phyloP scores from a whole-genome alignment of 2,888 invertebrate genomes.

The Pedicia rivosa region DNA sequence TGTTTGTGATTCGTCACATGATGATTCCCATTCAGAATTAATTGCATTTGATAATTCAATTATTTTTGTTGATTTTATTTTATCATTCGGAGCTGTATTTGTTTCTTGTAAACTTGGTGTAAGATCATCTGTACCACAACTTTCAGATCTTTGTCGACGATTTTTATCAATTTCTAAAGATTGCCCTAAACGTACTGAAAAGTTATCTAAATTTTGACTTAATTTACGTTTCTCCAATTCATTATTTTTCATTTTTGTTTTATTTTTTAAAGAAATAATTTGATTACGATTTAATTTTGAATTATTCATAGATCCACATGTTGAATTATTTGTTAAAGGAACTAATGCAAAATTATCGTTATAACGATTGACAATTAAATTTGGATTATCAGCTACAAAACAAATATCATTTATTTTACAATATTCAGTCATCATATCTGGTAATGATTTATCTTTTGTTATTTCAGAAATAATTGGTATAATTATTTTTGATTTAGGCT shows the following conservation, averaged over 20 bases:
- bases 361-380: constrained; percentile 27
- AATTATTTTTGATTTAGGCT: no score
- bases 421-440: neutral
- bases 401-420: constrained; percentile 3
- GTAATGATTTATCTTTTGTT: neutral
- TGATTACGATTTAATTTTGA: no score
- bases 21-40: constrained; percentile 30
- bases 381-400: constrained; percentile 24
- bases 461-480: no score
- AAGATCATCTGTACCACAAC: no score
- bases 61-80: no score
- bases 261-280: neutral
- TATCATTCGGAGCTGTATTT: no score
- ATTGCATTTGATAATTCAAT: no score
- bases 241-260: constrained; percentile 15
- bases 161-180: constrained; percentile 1
- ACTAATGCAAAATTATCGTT: constrained; percentile 27
- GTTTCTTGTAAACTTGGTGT: no score
- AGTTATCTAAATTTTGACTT: constrained; percentile 32
- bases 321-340: no score
- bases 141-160: no score
- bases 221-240: constrained; percentile 30
- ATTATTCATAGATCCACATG: no score
- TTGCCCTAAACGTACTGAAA: constrained; percentile 27
- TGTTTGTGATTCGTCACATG: constrained; percentile 35